Conservation (phyloP, 2,888 invertebrate genomes). For the Yponomeuta plumbellus region DNA sequence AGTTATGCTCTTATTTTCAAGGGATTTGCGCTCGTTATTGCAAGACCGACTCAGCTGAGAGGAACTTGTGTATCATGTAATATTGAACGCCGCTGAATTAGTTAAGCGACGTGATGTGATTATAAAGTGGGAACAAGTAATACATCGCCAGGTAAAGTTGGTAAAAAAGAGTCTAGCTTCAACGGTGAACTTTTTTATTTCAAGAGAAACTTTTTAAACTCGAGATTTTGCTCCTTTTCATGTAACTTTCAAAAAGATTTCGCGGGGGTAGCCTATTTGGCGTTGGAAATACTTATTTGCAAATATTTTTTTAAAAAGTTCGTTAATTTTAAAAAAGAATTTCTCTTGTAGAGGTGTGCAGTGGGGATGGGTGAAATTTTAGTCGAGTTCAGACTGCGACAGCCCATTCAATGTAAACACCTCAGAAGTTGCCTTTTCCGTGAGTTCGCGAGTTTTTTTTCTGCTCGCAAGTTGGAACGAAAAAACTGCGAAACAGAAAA, state of each 20-base stretch:
- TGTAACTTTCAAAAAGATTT: constrained; percentile 39
- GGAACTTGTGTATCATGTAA: not conserved
- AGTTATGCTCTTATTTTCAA: constrained; percentile 43
- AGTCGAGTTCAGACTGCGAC: constrained; percentile 50
- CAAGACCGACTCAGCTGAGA: not conserved
- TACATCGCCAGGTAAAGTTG: constrained; percentile 11
- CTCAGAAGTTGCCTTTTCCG: constrained; percentile 58
- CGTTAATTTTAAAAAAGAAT: constrained; percentile 55
- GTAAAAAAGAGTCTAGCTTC: not conserved
- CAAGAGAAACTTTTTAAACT: constrained; percentile 32
- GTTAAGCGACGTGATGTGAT: constrained; percentile 1
- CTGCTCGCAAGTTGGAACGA: constrained; percentile 56
- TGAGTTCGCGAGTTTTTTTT: constrained; percentile 65
- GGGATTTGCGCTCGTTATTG: constrained; percentile 3
- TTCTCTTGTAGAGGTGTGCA: constrained; percentile 31
- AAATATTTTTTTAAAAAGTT: constrained; percentile 53
- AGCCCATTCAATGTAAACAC: constrained; percentile 52
- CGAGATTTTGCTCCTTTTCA: constrained; percentile 34
- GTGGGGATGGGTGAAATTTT: constrained; percentile 34
- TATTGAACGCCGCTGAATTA: not conserved
- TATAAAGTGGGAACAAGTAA: not conserved
- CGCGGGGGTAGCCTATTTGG: constrained; percentile 36
- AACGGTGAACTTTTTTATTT: constrained; percentile 30
- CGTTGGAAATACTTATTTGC: constrained; percentile 44
- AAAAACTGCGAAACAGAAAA: constrained; percentile 60